phyloP scores from a whole-genome alignment of 1,140 invertebrate genomes.

The Parasteatoda tepidariorum region DNA sequence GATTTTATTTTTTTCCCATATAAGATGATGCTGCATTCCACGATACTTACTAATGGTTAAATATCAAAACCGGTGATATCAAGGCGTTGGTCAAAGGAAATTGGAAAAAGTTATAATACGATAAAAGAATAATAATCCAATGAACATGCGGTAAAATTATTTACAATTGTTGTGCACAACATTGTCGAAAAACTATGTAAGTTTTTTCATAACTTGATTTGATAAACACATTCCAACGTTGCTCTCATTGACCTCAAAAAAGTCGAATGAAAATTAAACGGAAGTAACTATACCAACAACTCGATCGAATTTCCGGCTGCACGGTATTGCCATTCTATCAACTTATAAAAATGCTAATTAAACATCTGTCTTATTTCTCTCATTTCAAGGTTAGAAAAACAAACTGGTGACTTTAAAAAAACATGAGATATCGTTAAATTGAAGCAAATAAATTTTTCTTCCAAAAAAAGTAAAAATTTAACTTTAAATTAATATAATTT shows the following conservation, averaged over 20 bases:
- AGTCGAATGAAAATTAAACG: slow-evolving; percentile 46
- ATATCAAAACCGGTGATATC: slow-evolving; percentile 54
- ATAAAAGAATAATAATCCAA: too few relatives aligned
- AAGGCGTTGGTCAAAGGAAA: slow-evolving; percentile 51
- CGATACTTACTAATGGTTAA: slow-evolving; percentile 44
- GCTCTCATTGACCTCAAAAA: slow-evolving; percentile 54
- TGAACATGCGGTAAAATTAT: too few relatives aligned
- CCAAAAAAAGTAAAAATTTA: too few relatives aligned
- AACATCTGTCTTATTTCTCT: not conserved
- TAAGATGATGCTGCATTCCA: too few relatives aligned
- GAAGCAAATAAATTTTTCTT: too few relatives aligned
- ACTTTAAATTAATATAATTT: too few relatives aligned
- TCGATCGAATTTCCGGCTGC: slow-evolving; percentile 54
- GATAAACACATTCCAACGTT: slow-evolving; percentile 32
- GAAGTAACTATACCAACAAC: slow-evolving; percentile 53
- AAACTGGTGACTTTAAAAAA: too few relatives aligned
- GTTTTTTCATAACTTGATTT: not conserved
- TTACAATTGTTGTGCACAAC: too few relatives aligned
- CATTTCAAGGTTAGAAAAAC: too few relatives aligned
- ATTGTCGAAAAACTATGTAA: not conserved
- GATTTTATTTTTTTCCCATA: too few relatives aligned
- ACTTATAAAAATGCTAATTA: not conserved
- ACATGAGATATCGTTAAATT: too few relatives aligned
- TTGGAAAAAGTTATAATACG: not conserved
- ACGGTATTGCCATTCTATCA: slow-evolving; percentile 11